Conservation (phyloP, 2,113 vertebrate species). For the Peromyscus maniculatus region DNA sequence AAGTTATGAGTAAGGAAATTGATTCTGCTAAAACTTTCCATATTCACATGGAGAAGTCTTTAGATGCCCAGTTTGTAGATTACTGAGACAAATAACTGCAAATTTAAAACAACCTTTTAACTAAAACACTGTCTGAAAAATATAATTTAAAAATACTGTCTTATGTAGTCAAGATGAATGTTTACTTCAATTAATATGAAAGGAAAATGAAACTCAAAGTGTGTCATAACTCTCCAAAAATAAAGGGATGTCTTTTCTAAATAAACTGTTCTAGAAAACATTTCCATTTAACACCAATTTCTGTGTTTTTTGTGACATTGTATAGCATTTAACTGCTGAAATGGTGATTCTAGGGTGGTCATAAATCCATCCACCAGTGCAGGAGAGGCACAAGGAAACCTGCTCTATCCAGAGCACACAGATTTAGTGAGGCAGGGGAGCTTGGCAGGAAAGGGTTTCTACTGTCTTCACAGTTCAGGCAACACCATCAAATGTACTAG, state of each 20-base stretch:
- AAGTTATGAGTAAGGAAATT: conserved; percentile 48
- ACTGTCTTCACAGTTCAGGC: background rate
- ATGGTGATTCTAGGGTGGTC: background rate
- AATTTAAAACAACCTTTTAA: conserved; percentile 10
- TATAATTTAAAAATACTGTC: background rate
- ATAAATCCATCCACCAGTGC: background rate
- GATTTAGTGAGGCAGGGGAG: background rate
- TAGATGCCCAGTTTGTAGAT: background rate
- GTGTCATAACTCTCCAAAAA: background rate
- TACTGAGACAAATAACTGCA: background rate
- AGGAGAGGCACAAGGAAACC: background rate
- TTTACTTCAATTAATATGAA: conserved; percentile 19
- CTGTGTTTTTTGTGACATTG: background rate
- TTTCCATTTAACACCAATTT: background rate
- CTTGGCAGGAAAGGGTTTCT: background rate
- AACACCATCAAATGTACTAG: background rate
- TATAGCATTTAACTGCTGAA: background rate
- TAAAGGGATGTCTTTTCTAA: background rate
- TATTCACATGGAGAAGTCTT: conserved; percentile 27
- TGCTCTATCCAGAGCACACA: background rate
- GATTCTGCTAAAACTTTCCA: conserved; percentile 30
- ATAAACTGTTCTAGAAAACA: background rate
- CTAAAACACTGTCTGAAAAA: conserved; percentile 24
- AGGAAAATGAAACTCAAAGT: background rate
- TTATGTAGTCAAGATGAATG: background rate